Evolutionary conservation across 2,797 vertebrate species (phyloP), one percentile per base, ranked within the genome.

Genomic region (Chromis chromis): DNA sequence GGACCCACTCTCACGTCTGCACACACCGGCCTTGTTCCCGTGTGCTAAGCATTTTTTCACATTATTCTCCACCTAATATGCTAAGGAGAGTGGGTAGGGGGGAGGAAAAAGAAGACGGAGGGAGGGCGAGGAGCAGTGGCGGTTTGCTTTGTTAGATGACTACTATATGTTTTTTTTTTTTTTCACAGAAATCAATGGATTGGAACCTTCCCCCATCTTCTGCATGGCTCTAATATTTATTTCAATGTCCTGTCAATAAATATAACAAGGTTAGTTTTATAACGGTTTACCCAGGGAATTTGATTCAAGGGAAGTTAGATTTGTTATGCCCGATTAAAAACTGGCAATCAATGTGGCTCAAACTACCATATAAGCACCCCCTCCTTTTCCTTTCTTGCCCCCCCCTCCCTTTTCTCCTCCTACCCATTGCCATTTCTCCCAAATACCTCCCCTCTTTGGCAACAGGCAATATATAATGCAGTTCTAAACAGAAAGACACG

Each of bases 161-260:
- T 92, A 91, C 87, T 82, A 84, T 78, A 88, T 87, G 88, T 79
- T 96, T 96, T 92, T 95, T 89, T 83, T 95, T 91, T 84, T 95
- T 94, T 95, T 87, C 75, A 93, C 69, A 94, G 92, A 89, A 94
- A 96, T 96, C 95, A 95, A 95, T 97, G 93, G 88, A 94, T 95
- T 93, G 91, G 95, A 96, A 95, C 92, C 92, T 89, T 92, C 93
- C 94, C 93, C 72, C 81, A 87, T 91, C 92, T 91, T 75, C 91
- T 93, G 92, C 92, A 94, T 91, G 91, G 88, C 94, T 94, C 90
- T 95, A 95, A 96, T 96, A 96, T 96, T 96, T 97, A 96, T 96
- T 96, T 96, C 94, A 96, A 92, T 96, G 95, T 95, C 94, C 94
- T 95, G 95, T 97, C 96, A 96, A 97, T 98, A 97, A 95, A 96